Conservation (phyloP, 1,140 invertebrate genomes). For the Zelostemma sp. region DNA sequence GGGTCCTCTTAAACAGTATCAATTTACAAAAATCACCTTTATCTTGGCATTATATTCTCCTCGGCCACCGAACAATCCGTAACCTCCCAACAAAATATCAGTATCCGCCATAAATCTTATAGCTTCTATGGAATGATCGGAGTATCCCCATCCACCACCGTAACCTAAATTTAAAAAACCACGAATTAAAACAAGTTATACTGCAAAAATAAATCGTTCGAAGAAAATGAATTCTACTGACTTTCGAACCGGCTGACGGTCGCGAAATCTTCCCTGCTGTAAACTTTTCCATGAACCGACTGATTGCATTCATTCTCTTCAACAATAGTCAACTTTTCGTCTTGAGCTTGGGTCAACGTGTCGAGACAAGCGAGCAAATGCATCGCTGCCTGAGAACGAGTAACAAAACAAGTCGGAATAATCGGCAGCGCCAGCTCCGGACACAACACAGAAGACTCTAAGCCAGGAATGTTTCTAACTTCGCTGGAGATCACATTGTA, state of each 20-base stretch:
- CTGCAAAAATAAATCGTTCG: background rate
- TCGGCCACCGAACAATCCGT: slow-evolving; percentile 95
- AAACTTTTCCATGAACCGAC: slow-evolving; percentile 71
- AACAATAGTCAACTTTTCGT: slow-evolving; percentile 74
- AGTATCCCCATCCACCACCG: slow-evolving; percentile 98
- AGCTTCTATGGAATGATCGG: slow-evolving; percentile 94
- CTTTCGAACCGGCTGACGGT: slow-evolving; percentile 94
- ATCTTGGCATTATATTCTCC: slow-evolving; percentile 98
- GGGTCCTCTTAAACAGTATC: too few relatives aligned
- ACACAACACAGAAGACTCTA: slow-evolving; percentile 75
- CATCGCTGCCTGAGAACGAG: slow-evolving; percentile 87
- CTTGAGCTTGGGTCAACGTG: slow-evolving; percentile 85
- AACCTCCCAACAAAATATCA: slow-evolving; percentile 92
- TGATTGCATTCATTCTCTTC: slow-evolving; percentile 71
- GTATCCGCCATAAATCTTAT: slow-evolving; percentile 93
- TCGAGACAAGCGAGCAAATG: slow-evolving; percentile 92
- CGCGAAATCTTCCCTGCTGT: slow-evolving; percentile 83
- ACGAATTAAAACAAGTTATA: slow-evolving; percentile 10
- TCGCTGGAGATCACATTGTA: slow-evolving; percentile 86
- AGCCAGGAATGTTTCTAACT: slow-evolving; percentile 61
- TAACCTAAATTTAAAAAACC: slow-evolving; percentile 72
- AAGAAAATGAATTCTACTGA: slow-evolving; percentile 55
- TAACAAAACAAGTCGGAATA: slow-evolving; percentile 77
- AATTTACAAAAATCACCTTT: slow-evolving; percentile 79
- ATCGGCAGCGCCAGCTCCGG: slow-evolving; percentile 86